Conservation (phyloP, 2,113 vertebrate genomes). For the Centropus bengalensis region DNA sequence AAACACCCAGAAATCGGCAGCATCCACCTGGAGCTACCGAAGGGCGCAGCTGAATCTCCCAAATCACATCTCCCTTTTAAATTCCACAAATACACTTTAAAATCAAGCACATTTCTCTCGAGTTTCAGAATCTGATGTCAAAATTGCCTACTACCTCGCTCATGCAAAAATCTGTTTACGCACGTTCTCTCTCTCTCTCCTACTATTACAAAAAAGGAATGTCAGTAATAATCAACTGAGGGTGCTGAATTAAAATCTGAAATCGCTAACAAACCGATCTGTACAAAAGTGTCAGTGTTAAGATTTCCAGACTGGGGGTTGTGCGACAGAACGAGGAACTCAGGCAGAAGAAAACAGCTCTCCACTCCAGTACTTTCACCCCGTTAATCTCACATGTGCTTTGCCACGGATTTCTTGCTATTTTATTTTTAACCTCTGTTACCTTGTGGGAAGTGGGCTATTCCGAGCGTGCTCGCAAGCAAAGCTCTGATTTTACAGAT, state of each 20-base stretch:
- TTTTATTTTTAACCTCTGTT: constrained; percentile 71
- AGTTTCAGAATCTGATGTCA: background rate
- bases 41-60: background rate
- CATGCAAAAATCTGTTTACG: constrained; percentile 53
- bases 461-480: constrained; percentile 37
- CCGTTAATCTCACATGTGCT: constrained; percentile 64
- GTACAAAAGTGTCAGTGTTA: constrained; percentile 59
- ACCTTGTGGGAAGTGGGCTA: constrained; percentile 66
- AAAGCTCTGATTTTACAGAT: constrained; percentile 67
- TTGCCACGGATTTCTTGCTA: constrained; percentile 56
- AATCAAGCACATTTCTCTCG: background rate
- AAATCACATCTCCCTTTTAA: background rate
- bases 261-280: constrained; percentile 58
- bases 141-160: constrained; percentile 25
- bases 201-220: constrained; percentile 48
- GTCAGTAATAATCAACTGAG: constrained; percentile 67
- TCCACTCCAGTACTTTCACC: constrained; percentile 66
- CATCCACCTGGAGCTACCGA: constrained; percentile 9
- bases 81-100: constrained; percentile 22
- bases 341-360: constrained; percentile 59
- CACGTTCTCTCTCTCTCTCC: background rate
- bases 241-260: constrained; percentile 64
- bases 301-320: constrained; percentile 62
- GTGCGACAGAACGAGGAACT: constrained; percentile 24
- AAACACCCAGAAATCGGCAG: background rate